Percentiles rank a stretch among this genome's conserved stretches.
Conservation (phyloP, 2,113 vertebrate species). For the Paramisgurnus dabryanus region DNA sequence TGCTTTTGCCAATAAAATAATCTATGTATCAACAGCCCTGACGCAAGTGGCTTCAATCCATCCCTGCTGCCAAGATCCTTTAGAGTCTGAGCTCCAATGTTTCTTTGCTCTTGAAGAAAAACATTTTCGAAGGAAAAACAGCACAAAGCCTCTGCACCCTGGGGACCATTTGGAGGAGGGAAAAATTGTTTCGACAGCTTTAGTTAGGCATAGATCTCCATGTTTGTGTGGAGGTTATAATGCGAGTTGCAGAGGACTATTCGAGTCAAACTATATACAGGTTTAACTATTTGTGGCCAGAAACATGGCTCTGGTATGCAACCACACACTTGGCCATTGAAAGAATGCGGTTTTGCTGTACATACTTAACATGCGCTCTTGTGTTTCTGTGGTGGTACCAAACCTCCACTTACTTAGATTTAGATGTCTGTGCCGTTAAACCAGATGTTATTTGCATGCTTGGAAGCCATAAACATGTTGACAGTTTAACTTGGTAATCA, state of each 20-base stretch:
- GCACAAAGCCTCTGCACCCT: neutral
- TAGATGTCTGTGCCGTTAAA: no score
- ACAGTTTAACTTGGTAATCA: no score
- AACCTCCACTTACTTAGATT: neutral
- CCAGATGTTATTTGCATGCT: no score
- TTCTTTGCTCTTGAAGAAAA: neutral
- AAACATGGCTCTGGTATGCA: neutral
- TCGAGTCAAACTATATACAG: no score
- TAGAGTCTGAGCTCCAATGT: neutral
- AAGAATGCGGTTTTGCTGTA: neutral
- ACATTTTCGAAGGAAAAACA: neutral
- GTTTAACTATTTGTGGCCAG: neutral
- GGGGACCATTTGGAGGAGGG: conserved; percentile 18
- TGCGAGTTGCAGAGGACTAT: no score
- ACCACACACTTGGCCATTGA: neutral
- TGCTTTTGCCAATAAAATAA: conserved; percentile 25
- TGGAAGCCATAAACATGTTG: no score
- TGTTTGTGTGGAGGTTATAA: conserved; percentile 5
- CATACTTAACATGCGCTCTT: neutral
- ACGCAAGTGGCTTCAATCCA: neutral
- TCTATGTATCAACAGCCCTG: neutral
- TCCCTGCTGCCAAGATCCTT: neutral
- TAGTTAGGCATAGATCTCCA: conserved; percentile 11
- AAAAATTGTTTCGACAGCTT: neutral
- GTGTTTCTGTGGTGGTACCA: neutral